Evolutionary conservation across 2,113 vertebrate species (phyloP).

Genomic region (Serilophus lunatus): DNA sequence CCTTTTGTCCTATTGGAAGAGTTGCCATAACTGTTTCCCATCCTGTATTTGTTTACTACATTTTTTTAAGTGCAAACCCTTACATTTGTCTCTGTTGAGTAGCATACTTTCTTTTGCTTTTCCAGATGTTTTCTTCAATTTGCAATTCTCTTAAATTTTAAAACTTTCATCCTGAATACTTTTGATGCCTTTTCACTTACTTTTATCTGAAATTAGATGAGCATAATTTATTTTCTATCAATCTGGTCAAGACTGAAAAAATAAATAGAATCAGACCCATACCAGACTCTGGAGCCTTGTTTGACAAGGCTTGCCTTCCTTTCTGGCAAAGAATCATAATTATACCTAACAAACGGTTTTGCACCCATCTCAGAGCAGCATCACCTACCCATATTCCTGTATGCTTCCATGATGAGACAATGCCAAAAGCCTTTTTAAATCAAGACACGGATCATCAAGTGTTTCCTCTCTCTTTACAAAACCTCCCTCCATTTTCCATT

Average conservation of each 20-base stretch:
- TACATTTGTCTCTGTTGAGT: neutral
- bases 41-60: neutral
- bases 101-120: neutral
- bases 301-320: neutral
- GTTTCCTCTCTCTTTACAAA: neutral
- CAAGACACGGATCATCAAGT: neutral
- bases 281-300: neutral
- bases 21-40: neutral
- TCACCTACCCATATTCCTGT: neutral
- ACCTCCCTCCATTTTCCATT: neutral
- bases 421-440: neutral
- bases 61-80: neutral
- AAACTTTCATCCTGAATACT: neutral
- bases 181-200: neutral
- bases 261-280: neutral
- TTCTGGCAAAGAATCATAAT: neutral
- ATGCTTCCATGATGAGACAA: neutral
- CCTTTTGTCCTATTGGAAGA: neutral
- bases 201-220: neutral
- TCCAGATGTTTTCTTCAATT: neutral
- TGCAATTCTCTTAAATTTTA: neutral
- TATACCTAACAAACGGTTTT: neutral
- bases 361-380: neutral
- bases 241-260: neutral
- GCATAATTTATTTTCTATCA: neutral